A percentile compares a stretch with the other conserved stretches of the same genome.
Evolutionary conservation across 2,113 vertebrate species (phyloP).

Genomic region (Cichladusa arquata): DNA sequence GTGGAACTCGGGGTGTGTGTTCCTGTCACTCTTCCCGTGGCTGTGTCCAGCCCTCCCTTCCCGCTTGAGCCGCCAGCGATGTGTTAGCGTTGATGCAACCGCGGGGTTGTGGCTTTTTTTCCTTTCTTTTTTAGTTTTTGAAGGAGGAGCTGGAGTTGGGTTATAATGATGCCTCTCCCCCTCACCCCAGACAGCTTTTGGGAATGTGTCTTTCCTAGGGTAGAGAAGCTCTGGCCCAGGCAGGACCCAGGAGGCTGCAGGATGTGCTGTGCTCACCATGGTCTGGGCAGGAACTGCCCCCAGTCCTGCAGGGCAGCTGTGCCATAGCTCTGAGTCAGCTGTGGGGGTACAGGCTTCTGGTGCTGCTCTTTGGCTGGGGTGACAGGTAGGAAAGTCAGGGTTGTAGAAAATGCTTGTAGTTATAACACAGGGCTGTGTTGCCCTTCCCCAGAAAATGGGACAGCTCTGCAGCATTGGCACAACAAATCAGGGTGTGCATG

Average conservation of each 20-base stretch:
- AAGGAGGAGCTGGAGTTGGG: slow-evolving; percentile 17
- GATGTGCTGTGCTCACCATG: rapidly evolving
- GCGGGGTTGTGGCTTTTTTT: not conserved
- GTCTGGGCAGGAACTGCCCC: not conserved
- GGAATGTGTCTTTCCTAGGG: slow-evolving; percentile 13
- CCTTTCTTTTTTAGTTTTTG: not conserved
- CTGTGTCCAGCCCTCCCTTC: not conserved
- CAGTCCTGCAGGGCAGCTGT: not conserved
- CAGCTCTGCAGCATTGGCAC: not conserved
- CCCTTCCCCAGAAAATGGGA: not conserved
- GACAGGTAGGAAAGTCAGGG: not conserved
- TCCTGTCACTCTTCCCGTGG: slow-evolving; percentile 22
- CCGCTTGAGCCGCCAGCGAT: slow-evolving; percentile 25
- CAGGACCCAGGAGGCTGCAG: not conserved
- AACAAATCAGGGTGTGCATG: not conserved
- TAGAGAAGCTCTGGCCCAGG: not conserved
- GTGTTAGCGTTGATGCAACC: slow-evolving; percentile 26
- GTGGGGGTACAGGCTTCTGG: not conserved
- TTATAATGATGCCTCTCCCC: slow-evolving; percentile 6
- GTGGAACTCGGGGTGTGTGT: not conserved
- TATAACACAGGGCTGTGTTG: not conserved
- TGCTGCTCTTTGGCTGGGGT: not conserved
- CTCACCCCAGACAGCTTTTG: slow-evolving; percentile 7
- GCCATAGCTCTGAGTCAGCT: not conserved
- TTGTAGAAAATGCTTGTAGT: not conserved